These are phyloP conservation scores for Caradrina kadenii DNA, from an alignment of 2,888 invertebrate species.

Conservation along the genomic window DNA sequence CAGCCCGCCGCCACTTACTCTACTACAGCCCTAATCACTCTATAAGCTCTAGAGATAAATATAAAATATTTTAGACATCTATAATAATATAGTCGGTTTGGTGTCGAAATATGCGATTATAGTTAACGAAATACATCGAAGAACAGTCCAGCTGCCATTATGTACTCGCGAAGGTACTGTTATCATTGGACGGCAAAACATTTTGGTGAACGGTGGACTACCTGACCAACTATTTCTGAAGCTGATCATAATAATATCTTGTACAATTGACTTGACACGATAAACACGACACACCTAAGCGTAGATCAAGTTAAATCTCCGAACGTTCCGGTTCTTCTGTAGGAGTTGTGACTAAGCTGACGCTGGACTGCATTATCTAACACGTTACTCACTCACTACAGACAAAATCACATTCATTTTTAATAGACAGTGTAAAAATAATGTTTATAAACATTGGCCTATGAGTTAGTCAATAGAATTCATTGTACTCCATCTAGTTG, in stretches of 20 bases:
- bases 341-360: constrained; percentile 60
- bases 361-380: constrained; percentile 84
- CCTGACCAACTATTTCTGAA: constrained; percentile 55
- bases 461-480: constrained; percentile 83
- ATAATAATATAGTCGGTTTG: constrained; percentile 81
- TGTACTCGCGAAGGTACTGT: constrained; percentile 71
- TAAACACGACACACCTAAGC: constrained; percentile 61
- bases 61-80: constrained; percentile 87
- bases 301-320: constrained; percentile 52
- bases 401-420: constrained; percentile 87
- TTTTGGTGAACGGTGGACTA: constrained; percentile 76
- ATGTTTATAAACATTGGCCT: constrained; percentile 89
- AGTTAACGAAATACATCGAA: constrained; percentile 75
- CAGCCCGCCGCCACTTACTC: constrained; percentile 65
- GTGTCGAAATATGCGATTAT: constrained; percentile 84
- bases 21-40: constrained; percentile 85
- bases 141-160: constrained; percentile 82
- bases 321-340: constrained; percentile 37
- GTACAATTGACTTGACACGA: constrained; percentile 68
- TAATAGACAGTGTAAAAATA: constrained; percentile 90
- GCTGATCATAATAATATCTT: constrained; percentile 61
- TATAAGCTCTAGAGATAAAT: constrained; percentile 90
- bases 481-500: constrained; percentile 89
- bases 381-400: constrained; percentile 81
- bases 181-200: constrained; percentile 89